A percentile compares a stretch with the other conserved stretches of the same genome.
Evolutionary conservation across 2,888 invertebrate genomes (phyloP).

Genomic region (Hedychridium roseum): DNA sequence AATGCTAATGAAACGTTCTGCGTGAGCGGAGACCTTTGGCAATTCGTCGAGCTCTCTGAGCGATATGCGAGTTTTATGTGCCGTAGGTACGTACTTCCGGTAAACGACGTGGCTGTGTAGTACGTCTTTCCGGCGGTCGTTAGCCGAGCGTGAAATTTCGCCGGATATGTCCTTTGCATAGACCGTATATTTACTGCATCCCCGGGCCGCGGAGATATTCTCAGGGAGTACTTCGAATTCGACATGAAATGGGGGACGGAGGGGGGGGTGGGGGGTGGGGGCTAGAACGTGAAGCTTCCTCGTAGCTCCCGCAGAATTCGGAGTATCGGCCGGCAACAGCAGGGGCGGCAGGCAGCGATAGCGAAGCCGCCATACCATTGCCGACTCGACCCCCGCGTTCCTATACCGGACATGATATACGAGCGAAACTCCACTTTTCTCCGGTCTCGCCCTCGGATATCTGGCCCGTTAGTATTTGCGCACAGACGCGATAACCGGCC

Average conservation of each 20-base stretch:
- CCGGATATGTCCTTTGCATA: slow-evolving; percentile 28
- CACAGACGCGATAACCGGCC: slow-evolving; percentile 1
- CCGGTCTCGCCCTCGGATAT: background rate
- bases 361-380: too few relatives aligned
- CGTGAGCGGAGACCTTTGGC: too few relatives aligned
- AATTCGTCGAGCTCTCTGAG: too few relatives aligned
- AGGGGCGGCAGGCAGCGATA: background rate
- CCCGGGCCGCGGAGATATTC: slow-evolving; percentile 14
- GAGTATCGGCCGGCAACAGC: slow-evolving; percentile 9
- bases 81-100: slow-evolving; percentile 17
- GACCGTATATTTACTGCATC: slow-evolving; percentile 26
- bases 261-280: too few relatives aligned
- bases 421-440: slow-evolving; percentile 17
- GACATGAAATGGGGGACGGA: slow-evolving; percentile 7
- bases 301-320: slow-evolving; percentile 13
- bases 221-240: slow-evolving; percentile 21
- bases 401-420: slow-evolving; percentile 23
- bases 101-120: slow-evolving; percentile 11
- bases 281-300: background rate
- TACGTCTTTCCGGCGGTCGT: slow-evolving; percentile 30
- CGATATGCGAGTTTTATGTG: slow-evolving; percentile 8
- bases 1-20: too few relatives aligned
- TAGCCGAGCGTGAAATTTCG: slow-evolving; percentile 29
- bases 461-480: slow-evolving; percentile 7
- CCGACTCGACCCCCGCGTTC: background rate